Base-by-base conservation (phyloP, 2,888 invertebrate species). In the Sacculina carcini region DNA sequence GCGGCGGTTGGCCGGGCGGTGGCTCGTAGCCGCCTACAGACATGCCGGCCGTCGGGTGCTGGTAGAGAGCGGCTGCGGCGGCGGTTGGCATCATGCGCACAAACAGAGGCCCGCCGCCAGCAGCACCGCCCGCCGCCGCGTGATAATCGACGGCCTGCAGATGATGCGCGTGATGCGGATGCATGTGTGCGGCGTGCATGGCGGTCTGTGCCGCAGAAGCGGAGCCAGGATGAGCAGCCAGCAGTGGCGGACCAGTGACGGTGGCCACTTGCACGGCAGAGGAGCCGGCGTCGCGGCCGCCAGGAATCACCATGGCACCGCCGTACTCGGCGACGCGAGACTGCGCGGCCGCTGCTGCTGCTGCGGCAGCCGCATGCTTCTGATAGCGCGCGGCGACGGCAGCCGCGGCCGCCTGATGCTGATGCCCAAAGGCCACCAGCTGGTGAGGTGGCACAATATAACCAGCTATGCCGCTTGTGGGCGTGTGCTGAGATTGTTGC, bases 191-290 rank as follows among this genome's bases (percentile, higher is more conserved):
- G 65, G 61, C 52, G 69, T 49, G 12, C 52, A 54, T 31, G 58
- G 58, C 2, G 58, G 58, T 14, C 57, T 69, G 60, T 76, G 78
- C 62, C 84, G 69, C 12, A 83, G 80, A 21, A 78, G 79, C 23
- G 83, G 78, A 38, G 85, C n/a, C n/a, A n/a, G n/a, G n/a, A n/a
- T n/a, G n/a, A n/a, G n/a, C n/a, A n/a, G n/a, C 80, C 60, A 86
- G 66, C 53, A 87, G 69, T 5, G 86, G 85, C 65, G 83, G 85
- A 0, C 86, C 86, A 36, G 83, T 82, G n/a, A 60, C 76, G 29
- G 79, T 78, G 52, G 79, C 79, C 55, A 83, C 81, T 62, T 83
- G 84, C 73, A 85, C 79, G 61, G 80, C 77, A 19, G 77, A 74
- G 49, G 76, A 69, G 62, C 74, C 44, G 44, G 28, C 16, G 7